Conservation (phyloP, 2,113 vertebrate species). For the Channa maculata region DNA sequence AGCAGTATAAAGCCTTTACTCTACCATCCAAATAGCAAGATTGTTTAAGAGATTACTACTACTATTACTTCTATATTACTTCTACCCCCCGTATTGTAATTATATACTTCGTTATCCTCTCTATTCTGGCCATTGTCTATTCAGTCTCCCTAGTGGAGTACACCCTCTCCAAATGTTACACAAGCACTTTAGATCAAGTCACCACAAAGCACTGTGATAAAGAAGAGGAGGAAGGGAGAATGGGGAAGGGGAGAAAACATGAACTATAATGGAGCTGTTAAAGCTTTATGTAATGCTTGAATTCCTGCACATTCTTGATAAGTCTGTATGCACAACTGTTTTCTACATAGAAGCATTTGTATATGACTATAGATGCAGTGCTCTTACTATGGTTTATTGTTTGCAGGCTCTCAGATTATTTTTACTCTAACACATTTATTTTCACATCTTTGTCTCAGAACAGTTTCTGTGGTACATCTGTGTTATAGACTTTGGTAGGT, state of each 20-base stretch:
- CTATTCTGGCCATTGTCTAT: not conserved
- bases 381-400: not conserved
- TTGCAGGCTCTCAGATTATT: not conserved
- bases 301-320: constrained; percentile 27
- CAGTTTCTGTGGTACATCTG: not conserved
- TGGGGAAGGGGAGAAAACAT: constrained; percentile 5
- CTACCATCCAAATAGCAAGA: no score
- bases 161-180: constrained; percentile 12
- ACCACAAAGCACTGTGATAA: constrained; percentile 18
- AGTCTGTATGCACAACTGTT: constrained; percentile 10
- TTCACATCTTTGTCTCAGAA: not conserved
- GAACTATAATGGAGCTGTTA: constrained; percentile 38
- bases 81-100: not conserved
- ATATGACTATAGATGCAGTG: constrained; percentile 19
- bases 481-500: no score
- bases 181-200: constrained; percentile 36
- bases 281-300: constrained; percentile 49
- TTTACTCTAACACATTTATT: not conserved
- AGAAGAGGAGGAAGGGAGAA: constrained; percentile 3
- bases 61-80: no score
- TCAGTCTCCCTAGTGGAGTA: not conserved
- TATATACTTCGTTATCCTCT: constrained; percentile 10
- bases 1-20: not conserved
- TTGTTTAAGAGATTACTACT: no score
- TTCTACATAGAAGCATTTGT: constrained; percentile 11